Base-by-base conservation (phyloP, 2,797 vertebrate genomes). In the Miichthys miiuy region DNA sequence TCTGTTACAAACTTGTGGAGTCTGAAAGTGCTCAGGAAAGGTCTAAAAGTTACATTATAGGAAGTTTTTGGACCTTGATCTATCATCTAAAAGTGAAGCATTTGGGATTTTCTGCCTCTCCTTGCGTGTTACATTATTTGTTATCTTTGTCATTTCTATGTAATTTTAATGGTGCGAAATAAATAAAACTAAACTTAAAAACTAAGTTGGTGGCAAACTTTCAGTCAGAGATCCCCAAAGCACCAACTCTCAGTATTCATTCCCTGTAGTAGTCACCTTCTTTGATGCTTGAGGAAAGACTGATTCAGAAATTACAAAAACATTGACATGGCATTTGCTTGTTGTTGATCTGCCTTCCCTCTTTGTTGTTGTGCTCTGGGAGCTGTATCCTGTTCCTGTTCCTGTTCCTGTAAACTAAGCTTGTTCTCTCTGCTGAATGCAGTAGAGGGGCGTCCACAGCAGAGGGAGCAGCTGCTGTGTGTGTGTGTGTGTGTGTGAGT, bases 401-500 rank as follows among this genome's bases (percentile, higher is more conserved):
- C 27, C 25, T 44, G 30, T 16, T 38, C 14, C 42, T 38, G 50
- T 41, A 3, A 30, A 18, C 17, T 50, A 11, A 54, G 34, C 21
- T 20, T 42, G 21, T 16, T n/a, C 16, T 3, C 1, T 21, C 17
- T 20, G 47, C 18, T 60, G 69, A 16, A 17, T 84, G 87, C 82
- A 90, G 87, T 92, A 8, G 61, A 41, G 34, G 16, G 3, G 17
- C 44, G 1, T 57, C 58, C 30, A 27, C 92, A 86, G 82, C 83
- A 90, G 92, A 86, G 89, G 90, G 89, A 70, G 89, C 85, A 87
- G 73, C 79, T 77, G 68, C 73, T 72, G 72, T 30, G 38, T 55
- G 66, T n/a, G 44, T 30, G 27, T 27, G 27, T 30, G 30, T 27
- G 27, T 27, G 27, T n/a, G 27, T 27, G 27, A 4, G 27, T n/a